Conservation (phyloP, 1,140 invertebrate species). For the Caenorhabditis remanei region DNA sequence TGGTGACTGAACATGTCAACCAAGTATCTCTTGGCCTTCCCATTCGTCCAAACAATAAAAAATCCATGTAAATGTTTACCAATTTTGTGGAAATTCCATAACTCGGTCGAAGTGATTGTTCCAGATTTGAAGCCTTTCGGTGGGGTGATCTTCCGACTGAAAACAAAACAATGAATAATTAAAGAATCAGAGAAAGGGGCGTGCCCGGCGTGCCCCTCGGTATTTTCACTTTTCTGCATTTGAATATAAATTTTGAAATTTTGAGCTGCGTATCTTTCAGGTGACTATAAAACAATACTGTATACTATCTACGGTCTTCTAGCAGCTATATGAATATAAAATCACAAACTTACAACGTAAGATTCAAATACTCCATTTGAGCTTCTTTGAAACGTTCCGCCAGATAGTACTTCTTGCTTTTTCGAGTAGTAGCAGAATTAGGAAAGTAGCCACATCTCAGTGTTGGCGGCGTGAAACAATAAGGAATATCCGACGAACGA, state of each 20-base stretch:
- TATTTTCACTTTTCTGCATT: too few species aligned
- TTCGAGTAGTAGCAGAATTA: neutral
- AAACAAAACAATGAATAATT: neutral
- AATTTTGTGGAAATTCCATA: neutral
- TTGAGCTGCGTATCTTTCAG: too few species aligned
- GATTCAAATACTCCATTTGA: neutral
- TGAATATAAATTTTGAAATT: neutral
- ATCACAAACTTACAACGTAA: neutral
- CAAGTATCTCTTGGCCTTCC: neutral
- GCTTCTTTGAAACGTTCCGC: neutral
- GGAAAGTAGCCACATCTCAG: conserved; percentile 12
- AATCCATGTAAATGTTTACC: conserved; percentile 18
- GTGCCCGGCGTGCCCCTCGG: too few species aligned
- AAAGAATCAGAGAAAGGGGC: neutral
- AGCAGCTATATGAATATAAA: too few species aligned
- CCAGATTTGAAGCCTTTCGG: neutral
- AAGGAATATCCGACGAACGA: conserved; percentile 1
- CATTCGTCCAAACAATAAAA: neutral
- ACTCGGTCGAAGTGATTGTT: neutral
- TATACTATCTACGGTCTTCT: too few species aligned
- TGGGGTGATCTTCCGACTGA: neutral
- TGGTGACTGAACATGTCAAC: neutral
- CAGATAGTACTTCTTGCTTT: neutral
- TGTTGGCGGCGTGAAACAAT: neutral
- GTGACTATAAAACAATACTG: too few species aligned